These are phyloP conservation scores for Dendrophyllia cribrosa DNA, from an alignment of 64 coral and sea anemone genomes.

Conservation along the genomic window DNA sequence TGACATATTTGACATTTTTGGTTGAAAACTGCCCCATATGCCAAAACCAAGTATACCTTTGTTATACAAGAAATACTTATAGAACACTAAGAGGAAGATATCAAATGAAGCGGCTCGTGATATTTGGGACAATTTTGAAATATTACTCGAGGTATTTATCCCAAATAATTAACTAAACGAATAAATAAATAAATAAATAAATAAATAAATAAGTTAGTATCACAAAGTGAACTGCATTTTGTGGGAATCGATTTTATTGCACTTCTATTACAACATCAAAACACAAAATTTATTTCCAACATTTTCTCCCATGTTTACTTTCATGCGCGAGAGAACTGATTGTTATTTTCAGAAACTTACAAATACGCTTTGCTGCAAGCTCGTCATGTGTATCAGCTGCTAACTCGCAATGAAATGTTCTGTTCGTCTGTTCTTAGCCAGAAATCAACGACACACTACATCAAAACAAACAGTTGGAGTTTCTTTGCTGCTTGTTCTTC, in stretches of 20 bases:
- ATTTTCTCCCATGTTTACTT: neutral
- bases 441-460: conserved; percentile 10
- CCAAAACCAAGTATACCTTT: no score
- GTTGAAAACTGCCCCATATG: no score
- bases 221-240: no score
- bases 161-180: no score
- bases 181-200: no score
- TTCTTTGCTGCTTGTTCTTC: conserved; percentile 40
- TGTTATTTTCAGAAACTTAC: conserved; percentile 3
- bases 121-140: no score
- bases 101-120: no score
- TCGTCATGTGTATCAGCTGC: conserved; percentile 4
- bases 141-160: no score
- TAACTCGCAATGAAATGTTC: conserved; percentile 22
- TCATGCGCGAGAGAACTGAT: conserved; percentile 15
- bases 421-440: neutral
- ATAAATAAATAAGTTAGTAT: no score
- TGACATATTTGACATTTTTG: no score
- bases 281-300: neutral
- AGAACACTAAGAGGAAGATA: no score
- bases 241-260: conserved; percentile 12
- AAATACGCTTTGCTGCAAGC: conserved; percentile 35
- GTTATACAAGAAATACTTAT: no score
- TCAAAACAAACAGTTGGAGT: conserved; percentile 42
- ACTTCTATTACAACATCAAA: neutral